Conservation (phyloP, 2,888 invertebrate species). For the Gortyna flavago region DNA sequence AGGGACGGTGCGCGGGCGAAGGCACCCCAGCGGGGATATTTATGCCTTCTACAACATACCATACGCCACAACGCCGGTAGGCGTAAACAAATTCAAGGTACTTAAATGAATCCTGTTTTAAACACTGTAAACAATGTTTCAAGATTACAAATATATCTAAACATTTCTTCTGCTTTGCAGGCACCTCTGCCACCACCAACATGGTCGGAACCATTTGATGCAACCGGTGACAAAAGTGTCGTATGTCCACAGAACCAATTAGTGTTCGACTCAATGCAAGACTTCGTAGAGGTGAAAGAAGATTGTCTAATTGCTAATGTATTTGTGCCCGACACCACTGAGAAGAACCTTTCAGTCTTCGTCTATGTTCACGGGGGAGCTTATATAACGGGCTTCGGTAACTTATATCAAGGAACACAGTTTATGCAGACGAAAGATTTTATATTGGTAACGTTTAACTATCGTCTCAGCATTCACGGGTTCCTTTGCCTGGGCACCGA, state of each 20-base stretch:
- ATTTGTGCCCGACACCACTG: slow-evolving; percentile 76
- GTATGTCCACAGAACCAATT: slow-evolving; percentile 68
- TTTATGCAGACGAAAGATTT: slow-evolving; percentile 45
- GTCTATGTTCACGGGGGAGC: slow-evolving; percentile 74
- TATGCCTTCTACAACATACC: no score
- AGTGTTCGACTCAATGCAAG: neutral
- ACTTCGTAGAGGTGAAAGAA: slow-evolving; percentile 63
- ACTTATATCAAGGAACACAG: slow-evolving; percentile 12
- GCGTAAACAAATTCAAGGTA: no score
- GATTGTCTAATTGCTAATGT: slow-evolving; percentile 81
- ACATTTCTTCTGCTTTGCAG: slow-evolving; percentile 32
- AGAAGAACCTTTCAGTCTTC: slow-evolving; percentile 68
- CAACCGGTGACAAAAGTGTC: slow-evolving; percentile 66
- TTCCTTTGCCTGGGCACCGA: no score
- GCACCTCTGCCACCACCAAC: slow-evolving; percentile 43
- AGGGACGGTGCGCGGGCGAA: no score
- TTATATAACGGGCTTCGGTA: slow-evolving; percentile 65
- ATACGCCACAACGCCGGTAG: no score
- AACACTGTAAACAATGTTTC: no score
- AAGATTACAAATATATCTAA: no score
- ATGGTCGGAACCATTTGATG: slow-evolving; percentile 70
- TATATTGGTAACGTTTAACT: no score
- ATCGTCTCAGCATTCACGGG: no score
- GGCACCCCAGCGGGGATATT: no score
- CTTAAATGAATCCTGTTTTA: no score